Conservation (phyloP, 1,140 invertebrate genomes). For the fruit fly (Drosophila melanogaster) region DNA sequence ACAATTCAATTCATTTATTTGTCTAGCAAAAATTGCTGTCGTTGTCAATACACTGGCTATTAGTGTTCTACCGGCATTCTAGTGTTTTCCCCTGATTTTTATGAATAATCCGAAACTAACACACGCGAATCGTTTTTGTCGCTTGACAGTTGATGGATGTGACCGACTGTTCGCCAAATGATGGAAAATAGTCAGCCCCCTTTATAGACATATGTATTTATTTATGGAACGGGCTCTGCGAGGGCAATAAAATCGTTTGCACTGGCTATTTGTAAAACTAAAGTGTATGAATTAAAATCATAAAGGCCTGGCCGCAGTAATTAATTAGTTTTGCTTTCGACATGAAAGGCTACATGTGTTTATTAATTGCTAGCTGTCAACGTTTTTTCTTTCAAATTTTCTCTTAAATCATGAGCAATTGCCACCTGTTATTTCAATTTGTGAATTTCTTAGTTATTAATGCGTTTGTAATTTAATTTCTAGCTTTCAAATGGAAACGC, state of each 20-base stretch:
- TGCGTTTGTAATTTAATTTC: not conserved
- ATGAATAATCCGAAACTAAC: slow-evolving; percentile 70
- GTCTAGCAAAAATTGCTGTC: slow-evolving; percentile 43
- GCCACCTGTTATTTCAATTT: slow-evolving; percentile 17
- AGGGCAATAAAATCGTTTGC: slow-evolving; percentile 21
- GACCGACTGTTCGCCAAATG: slow-evolving; percentile 46
- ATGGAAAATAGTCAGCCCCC: slow-evolving; percentile 10
- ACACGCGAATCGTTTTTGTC: slow-evolving; percentile 72
- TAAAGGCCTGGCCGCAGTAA: slow-evolving; percentile 50
- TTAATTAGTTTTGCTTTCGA: slow-evolving; percentile 65
- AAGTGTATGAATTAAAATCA: slow-evolving; percentile 36
- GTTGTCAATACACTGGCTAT: slow-evolving; percentile 45
- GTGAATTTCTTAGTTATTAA: not conserved
- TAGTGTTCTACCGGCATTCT: slow-evolving; percentile 27
- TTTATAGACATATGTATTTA: slow-evolving; percentile 19
- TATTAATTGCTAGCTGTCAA: slow-evolving; percentile 26
- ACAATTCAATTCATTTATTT: slow-evolving; percentile 78
- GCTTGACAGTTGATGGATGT: slow-evolving; percentile 75
- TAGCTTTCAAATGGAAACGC: not conserved
- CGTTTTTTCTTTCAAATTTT: slow-evolving; percentile 20
- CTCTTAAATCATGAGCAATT: slow-evolving; percentile 12
- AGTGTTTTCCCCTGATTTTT: slow-evolving; percentile 31
- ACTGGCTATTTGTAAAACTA: not conserved
- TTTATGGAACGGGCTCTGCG: slow-evolving; percentile 10
- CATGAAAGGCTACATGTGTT: slow-evolving; percentile 8